A percentile compares a stretch with the other conserved stretches of the same genome.
phyloP scores from a whole-genome alignment of 2,888 invertebrate species.

The Himalopsyche kuldschensis region DNA sequence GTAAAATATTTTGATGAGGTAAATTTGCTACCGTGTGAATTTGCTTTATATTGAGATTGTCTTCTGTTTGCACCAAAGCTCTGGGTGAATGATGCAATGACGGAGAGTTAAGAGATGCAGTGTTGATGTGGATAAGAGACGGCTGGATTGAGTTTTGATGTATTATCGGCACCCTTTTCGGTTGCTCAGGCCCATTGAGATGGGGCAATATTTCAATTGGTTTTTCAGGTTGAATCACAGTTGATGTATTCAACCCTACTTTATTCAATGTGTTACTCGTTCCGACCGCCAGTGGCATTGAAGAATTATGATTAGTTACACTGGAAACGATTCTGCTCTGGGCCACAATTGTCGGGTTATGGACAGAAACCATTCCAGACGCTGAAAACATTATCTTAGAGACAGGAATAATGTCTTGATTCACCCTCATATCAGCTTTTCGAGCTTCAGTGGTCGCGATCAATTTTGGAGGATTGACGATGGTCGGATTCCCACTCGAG shows the following conservation, averaged over 20 bases:
- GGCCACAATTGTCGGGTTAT: conserved; percentile 53
- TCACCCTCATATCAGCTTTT: conserved; percentile 47
- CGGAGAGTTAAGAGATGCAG: not conserved
- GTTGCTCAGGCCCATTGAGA: conserved; percentile 23
- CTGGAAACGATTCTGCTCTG: conserved; percentile 53
- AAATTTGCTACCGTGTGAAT: not conserved
- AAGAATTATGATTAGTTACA: conserved; percentile 15
- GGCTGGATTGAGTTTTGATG: not conserved
- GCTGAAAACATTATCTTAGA: conserved; percentile 55
- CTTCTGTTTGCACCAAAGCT: not conserved
- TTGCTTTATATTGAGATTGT: conserved; percentile 6
- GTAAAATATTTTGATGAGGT: conserved; percentile 6
- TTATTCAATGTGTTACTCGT: conserved; percentile 50
- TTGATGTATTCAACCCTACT: conserved; percentile 47
- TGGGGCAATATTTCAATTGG: not conserved
- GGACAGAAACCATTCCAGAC: conserved; percentile 50
- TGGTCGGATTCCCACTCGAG: conserved; percentile 44
- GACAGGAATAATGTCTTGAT: conserved; percentile 43
- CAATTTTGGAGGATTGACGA: conserved; percentile 52
- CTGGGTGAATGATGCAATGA: not conserved
- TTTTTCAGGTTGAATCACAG: conserved; percentile 41
- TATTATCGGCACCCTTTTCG: not conserved
- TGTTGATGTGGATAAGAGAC: not conserved
- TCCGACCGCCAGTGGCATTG: conserved; percentile 49
- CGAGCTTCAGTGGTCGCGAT: conserved; percentile 46